Evolutionary conservation across 2,113 vertebrate genomes (phyloP).

Genomic region (Fregata magnificens): DNA sequence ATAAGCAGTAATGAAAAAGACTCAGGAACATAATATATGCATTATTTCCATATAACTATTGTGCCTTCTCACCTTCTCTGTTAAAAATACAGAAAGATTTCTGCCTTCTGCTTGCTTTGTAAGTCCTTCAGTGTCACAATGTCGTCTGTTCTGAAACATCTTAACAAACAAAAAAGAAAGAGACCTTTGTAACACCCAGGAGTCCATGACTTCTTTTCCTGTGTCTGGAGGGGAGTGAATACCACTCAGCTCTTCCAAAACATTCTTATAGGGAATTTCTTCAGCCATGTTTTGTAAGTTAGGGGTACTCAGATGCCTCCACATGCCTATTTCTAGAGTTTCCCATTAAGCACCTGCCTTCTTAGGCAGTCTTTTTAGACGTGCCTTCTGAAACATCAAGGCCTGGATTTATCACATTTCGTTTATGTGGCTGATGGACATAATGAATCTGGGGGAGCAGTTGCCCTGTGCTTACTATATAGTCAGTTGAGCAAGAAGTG

Average conservation of each 20-base stretch:
- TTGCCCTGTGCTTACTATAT: background rate
- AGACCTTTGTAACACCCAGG: background rate
- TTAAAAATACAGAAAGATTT: background rate
- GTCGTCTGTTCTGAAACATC: background rate
- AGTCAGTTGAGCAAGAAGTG: background rate
- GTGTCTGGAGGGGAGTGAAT: background rate
- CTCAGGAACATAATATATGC: background rate
- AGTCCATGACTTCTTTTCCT: background rate
- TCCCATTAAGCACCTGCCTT: background rate
- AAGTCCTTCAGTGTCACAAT: background rate
- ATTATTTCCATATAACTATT: background rate
- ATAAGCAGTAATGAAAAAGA: background rate
- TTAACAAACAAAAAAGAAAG: background rate
- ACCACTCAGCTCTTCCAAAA: background rate
- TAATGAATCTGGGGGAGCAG: background rate
- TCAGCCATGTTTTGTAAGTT: background rate
- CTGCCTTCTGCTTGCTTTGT: background rate
- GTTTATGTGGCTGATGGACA: background rate
- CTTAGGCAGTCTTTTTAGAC: background rate
- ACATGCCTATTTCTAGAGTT: background rate
- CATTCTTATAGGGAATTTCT: background rate
- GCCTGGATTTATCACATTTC: background rate
- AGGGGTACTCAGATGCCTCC: background rate
- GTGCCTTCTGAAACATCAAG: background rate
- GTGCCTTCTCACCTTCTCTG: background rate